Base-by-base conservation (phyloP, 2,797 vertebrate species). In the Acrossocheilus wenchowensis region DNA sequence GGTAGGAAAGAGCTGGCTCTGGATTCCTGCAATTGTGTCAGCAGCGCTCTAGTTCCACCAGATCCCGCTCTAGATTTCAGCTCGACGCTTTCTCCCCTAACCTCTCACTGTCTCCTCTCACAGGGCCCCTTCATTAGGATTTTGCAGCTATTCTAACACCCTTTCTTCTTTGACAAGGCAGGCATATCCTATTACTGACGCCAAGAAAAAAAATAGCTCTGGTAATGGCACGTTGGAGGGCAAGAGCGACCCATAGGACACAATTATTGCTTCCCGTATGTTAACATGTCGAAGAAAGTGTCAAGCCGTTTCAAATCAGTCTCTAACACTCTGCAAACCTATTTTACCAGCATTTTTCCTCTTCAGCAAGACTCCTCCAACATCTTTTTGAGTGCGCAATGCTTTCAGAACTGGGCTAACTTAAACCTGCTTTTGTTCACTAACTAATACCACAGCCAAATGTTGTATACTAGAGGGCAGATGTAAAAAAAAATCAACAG, bases 61-160 rank as follows among this genome's bases (percentile, higher is more conserved):
- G 71, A 89, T 81, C 69, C 69, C 54, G 64, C 78, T 43, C 62
- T 30, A 81, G 78, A 77, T 88, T 83, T 87, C 26, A n/a, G 80
- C 81, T 85, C 43, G 62, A 66, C 7, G 74, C 73, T 69, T 50
- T 68, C 60, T 45, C 85, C 73, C 71, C 23, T 85, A 81, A 77
- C 81, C 68, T 88, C 87, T 88, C 48, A 69, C 78, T 87, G 74
- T 88, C 84, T 62, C 85, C 72, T 73, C 79, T 83, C 81, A 77
- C 69, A 78, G 87, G 60, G 72, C 81, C 75, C 83, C 87, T 89
- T 91, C 90, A 90, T 91, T 91, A 91, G 84, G 81, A 86, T 89
- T 84, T 89, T 81, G 88, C 89, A 88, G 86, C 86, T 89, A 89
- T 88, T 86, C 88, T 89, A 88, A 90, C 91, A 89, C 87, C 86